A percentile compares a stretch with the other conserved stretches of the same genome.
phyloP scores from a whole-genome alignment of 2,888 invertebrate species.

The Cephus runcator region DNA sequence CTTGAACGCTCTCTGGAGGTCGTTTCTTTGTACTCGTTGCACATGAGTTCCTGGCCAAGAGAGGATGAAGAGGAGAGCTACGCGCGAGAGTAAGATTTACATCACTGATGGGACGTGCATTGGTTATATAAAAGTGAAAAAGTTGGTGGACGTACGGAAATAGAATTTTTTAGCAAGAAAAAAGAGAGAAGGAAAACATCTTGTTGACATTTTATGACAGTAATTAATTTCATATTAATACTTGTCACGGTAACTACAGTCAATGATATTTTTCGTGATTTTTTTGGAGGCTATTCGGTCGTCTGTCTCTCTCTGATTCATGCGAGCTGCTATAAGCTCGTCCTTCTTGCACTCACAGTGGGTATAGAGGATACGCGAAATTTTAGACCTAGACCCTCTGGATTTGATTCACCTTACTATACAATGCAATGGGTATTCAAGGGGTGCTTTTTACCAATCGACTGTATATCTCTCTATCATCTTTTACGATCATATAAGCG shows the following conservation, averaged over 20 bases:
- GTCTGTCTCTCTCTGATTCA: not conserved
- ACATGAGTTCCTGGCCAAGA: not conserved
- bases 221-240: not conserved
- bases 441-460: not conserved
- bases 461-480: not conserved
- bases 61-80: not conserved
- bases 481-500: not conserved
- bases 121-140: not conserved
- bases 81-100: not conserved
- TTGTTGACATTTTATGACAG: not conserved
- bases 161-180: not conserved
- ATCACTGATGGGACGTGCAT: not conserved
- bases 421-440: not conserved
- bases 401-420: not conserved
- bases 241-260: not conserved
- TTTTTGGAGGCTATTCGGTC: not conserved
- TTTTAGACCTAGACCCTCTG: not conserved
- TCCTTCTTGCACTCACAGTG: not conserved
- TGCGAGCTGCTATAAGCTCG: not conserved
- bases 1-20: not conserved
- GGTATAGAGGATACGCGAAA: not conserved
- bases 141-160: not conserved
- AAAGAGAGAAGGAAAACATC: not conserved
- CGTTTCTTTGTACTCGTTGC: not conserved
- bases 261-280: not conserved